Evolutionary conservation across 30 jellyfish, hydroid and myxozoan species (phyloP).

Genomic region (Euphysa ruthae): DNA sequence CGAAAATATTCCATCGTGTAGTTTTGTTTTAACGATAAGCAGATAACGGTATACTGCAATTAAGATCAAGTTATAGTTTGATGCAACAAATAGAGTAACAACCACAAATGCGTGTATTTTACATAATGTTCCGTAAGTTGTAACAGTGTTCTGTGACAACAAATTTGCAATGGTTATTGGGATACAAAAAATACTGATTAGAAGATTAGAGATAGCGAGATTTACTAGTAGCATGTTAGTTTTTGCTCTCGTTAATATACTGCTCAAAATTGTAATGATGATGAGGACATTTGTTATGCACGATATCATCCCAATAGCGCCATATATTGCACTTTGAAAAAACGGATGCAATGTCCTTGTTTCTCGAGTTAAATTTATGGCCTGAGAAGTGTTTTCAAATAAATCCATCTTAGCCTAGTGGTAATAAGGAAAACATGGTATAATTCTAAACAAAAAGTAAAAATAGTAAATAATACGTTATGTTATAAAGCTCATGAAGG

Average conservation of each 20-base stretch:
- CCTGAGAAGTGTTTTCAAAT: too few species aligned
- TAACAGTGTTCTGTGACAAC: not conserved
- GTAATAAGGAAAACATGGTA: too few species aligned
- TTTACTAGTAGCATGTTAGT: slow-evolving; percentile 3
- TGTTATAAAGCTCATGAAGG: too few species aligned
- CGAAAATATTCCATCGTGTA: slow-evolving; percentile 10
- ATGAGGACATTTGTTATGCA: not conserved
- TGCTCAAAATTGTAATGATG: not conserved
- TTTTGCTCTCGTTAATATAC: not conserved
- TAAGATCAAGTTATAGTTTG: slow-evolving; percentile 7
- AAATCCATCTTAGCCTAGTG: too few species aligned
- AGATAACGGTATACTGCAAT: slow-evolving; percentile 24
- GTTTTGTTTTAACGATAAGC: not conserved
- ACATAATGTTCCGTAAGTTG: not conserved
- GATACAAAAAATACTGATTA: slow-evolving; percentile 1
- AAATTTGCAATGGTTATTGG: slow-evolving; percentile 12
- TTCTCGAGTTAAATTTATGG: too few species aligned
- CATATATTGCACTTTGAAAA: slow-evolving; percentile 5
- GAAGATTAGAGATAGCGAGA: slow-evolving; percentile 9
- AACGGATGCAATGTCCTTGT: too few species aligned
- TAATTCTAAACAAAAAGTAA: too few species aligned
- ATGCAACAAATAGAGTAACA: not conserved
- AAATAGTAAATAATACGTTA: too few species aligned
- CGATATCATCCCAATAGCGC: slow-evolving; percentile 8
- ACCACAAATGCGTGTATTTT: not conserved